phyloP scores from a whole-genome alignment of 2,797 vertebrate species.

The Psittacula echo region DNA sequence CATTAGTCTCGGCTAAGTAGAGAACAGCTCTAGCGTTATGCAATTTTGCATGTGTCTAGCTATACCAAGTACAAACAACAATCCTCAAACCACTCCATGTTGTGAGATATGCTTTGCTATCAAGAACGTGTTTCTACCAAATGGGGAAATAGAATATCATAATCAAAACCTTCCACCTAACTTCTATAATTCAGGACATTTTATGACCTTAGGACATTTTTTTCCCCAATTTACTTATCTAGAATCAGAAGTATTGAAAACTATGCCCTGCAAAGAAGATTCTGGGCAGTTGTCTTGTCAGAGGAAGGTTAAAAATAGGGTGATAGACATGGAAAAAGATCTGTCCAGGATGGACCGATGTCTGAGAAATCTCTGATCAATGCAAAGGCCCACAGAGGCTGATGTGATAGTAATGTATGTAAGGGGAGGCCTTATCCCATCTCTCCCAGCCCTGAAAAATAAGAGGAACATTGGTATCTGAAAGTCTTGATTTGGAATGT shows the following conservation, averaged over 20 bases:
- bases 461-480: neutral
- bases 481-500: neutral
- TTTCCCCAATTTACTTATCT: neutral
- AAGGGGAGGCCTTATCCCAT: neutral
- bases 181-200: neutral
- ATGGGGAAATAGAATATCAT: neutral
- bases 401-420: neutral
- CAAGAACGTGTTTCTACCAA: neutral
- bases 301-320: neutral
- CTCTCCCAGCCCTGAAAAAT: neutral
- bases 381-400: neutral
- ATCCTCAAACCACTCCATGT: neutral
- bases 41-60: neutral
- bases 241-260: neutral
- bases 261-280: neutral
- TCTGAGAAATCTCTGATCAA: neutral
- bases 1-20: conserved; percentile 13
- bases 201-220: neutral
- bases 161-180: neutral
- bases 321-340: neutral
- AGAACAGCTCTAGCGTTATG: neutral
- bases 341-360: neutral
- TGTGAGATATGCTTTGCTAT: neutral
- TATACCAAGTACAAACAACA: neutral
- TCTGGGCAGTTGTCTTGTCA: neutral